Evolutionary conservation across 2,113 vertebrate species (phyloP), one percentile per base, ranked within the genome.

Genomic region (Menidia beryllina): DNA sequence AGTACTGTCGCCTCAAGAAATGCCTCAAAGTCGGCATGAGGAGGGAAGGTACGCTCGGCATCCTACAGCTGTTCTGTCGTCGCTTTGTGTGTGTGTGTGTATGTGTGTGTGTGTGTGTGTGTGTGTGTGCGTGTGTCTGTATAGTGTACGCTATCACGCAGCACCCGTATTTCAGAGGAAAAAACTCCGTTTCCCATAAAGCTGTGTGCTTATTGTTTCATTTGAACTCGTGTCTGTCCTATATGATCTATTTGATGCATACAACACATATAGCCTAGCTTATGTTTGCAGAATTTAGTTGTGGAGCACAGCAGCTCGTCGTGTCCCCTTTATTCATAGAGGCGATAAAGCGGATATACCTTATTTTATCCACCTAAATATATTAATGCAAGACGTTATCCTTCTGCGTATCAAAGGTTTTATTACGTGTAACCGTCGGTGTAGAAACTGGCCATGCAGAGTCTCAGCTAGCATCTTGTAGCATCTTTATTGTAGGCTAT

Each of bases 21-120:
- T 97, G 96, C 89, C 95, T 97, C 83, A 97, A 97, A 94, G 96
- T 97, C 75, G 96, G 96, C 93, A 97, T 97, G 96, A 93, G 96
- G 90, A 95, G 96, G 91, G 96, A 97, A 97, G 96, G 96, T 97
- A 95, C 90, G 94, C 82, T 53, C 7, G 54, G 51, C 50, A 17
- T 48, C 64, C 25, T 17, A 20, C 19, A 20, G 26, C 47, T 24
- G 26, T 10, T 51, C 21, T 39, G 30, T 50, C 38, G 39, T n/a
- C n/a, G n/a, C n/a, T n/a, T n/a, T n/a, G n/a, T n/a, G n/a, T n/a
- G n/a, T n/a, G n/a, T n/a, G n/a, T n/a, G n/a, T n/a, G n/a, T n/a
- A n/a, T n/a, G n/a, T n/a, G n/a, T n/a, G n/a, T n/a, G n/a, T n/a
- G n/a, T n/a, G n/a, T n/a, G n/a, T n/a, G n/a, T n/a, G n/a, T n/a